phyloP scores from a whole-genome alignment of 2,797 vertebrate genomes.

The Cygnus olor region DNA sequence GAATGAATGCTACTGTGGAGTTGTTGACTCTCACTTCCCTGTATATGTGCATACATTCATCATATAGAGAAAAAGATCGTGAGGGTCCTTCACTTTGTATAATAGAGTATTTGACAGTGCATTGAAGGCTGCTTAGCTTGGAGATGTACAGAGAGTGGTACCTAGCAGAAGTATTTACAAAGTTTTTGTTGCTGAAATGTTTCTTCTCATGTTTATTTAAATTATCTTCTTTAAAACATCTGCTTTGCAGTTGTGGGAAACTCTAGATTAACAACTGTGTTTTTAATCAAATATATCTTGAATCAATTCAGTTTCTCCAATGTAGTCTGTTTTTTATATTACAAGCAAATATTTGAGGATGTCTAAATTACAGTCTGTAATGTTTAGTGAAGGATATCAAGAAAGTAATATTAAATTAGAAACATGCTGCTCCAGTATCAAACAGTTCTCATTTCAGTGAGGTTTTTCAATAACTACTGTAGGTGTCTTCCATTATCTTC shows the following conservation, averaged over 20 bases:
- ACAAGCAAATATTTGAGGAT: not conserved
- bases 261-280: not conserved
- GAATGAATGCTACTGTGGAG: not conserved
- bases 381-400: constrained; percentile 12
- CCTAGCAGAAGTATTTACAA: not conserved
- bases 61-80: not conserved
- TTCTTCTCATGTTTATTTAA: not conserved
- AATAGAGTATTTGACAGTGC: not conserved
- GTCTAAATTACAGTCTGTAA: not conserved
- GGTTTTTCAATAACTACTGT: not conserved
- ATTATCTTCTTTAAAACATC: not conserved
- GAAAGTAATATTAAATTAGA: not conserved
- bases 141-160: not conserved
- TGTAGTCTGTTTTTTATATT: not conserved
- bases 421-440: not conserved
- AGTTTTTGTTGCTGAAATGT: not conserved
- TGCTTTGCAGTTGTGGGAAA: not conserved
- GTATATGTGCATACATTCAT: rapidly evolving
- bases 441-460: not conserved
- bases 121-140: not conserved
- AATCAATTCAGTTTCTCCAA: not conserved
- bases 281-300: not conserved
- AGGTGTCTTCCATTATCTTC: not conserved
- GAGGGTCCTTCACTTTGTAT: not conserved
- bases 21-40: not conserved